Evolutionary conservation across 2,113 vertebrate genomes (phyloP), one percentile per base, ranked within the genome.

Genomic region (Amia ocellicauda): DNA sequence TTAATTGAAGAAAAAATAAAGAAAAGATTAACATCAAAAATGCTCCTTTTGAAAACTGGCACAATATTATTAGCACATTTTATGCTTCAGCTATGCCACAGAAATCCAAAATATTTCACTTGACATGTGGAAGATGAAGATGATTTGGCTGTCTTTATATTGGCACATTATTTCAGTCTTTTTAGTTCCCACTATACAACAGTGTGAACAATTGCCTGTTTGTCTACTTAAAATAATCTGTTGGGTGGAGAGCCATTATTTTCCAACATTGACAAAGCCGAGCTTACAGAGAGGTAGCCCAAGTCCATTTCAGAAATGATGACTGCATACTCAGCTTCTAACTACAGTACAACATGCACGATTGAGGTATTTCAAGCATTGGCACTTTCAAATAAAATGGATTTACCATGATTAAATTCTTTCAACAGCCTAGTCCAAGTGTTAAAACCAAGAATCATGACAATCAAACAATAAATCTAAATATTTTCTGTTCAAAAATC

Each of bases 331-430:
- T 24, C 60, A 50, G 55, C 43, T 16, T 60, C 24, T 8, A 57
- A 51, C 20, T 16, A 71, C 68, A 73, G 77, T 77, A 77, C 74
- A 74, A 69, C 72, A 68, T 75, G 77, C 76, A 71, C 73, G 63
- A 75, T 74, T 87, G 87, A 88, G 87, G 87, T 89, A 89, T 89
- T 81, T 86, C 70, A 83, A 84, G 73, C 79, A 78, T 82, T 81
- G 83, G 84, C 86, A 87, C 81, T 85, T 83, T 80, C 53, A 73
- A 68, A 72, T 63, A 62, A 66, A 66, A 55, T 78, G 59, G 31
- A 79, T 77, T 67, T 70, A 69, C 43, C 13, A n/a, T 16, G 43
- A 20, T 58, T 24, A 3, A 31, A 20, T 23, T 42, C 19, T 19
- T 36, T 7, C 5, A 36, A 52, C 40, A 41, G 45, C 31, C 41